Conservation (phyloP, 1,140 invertebrate genomes). For the Nymphalis io region DNA sequence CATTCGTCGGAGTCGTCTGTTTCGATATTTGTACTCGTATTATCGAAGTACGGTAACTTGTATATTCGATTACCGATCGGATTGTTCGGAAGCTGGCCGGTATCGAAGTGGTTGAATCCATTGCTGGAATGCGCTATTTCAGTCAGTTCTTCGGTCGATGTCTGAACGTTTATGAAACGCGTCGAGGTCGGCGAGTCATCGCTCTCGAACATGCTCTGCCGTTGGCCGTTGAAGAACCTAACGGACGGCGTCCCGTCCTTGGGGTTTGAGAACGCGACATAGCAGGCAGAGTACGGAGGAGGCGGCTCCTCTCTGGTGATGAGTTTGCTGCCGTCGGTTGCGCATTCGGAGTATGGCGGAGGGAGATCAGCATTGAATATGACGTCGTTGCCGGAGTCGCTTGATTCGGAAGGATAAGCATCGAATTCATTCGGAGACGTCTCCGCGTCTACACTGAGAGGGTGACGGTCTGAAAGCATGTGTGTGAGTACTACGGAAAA, state of each 20-base stretch:
- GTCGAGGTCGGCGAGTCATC: slow-evolving; percentile 16
- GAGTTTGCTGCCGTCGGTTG: slow-evolving; percentile 21
- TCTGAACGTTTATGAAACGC: slow-evolving; percentile 13
- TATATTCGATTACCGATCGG: slow-evolving; percentile 25
- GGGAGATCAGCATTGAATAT: slow-evolving; percentile 41
- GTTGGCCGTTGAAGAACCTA: slow-evolving; percentile 43
- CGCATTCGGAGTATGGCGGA: slow-evolving; percentile 59
- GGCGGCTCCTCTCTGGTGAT: slow-evolving; percentile 52
- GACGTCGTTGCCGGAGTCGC: slow-evolving; percentile 15
- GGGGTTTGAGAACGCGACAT: slow-evolving; percentile 49
- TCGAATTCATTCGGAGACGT: slow-evolving; percentile 27
- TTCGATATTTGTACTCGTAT: slow-evolving; percentile 19
- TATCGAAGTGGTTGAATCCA: slow-evolving; percentile 26
- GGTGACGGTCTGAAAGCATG: slow-evolving; percentile 29
- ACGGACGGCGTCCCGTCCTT: slow-evolving; percentile 49
- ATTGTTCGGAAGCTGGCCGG: slow-evolving; percentile 18
- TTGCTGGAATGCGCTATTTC: slow-evolving; percentile 34
- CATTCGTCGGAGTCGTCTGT: slow-evolving; percentile 29
- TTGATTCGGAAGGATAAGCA: slow-evolving; percentile 31
- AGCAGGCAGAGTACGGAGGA: slow-evolving; percentile 64
- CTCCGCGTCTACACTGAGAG: slow-evolving; percentile 22
- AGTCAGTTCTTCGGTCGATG: slow-evolving; percentile 16
- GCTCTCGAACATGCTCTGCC: slow-evolving; percentile 32
- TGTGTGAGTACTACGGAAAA: not conserved
- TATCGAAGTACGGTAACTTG: slow-evolving; percentile 28